phyloP scores from a whole-genome alignment of 2,888 invertebrate genomes.

The Caenorhabditis auriculariae region DNA sequence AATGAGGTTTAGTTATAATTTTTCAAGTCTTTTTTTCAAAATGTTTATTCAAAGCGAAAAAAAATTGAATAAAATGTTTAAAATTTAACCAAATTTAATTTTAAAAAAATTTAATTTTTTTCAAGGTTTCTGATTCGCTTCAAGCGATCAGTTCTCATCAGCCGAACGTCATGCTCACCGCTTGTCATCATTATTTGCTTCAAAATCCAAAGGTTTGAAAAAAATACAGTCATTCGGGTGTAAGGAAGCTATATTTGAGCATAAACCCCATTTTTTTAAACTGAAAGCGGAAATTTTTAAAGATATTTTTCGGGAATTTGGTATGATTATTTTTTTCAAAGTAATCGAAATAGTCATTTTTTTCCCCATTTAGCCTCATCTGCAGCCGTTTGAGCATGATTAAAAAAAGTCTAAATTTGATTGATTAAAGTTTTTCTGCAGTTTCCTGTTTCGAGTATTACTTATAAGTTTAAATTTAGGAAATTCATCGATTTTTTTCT shows the following conservation, averaged over 20 bases:
- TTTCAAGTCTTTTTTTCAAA: neutral
- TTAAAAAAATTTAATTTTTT: neutral
- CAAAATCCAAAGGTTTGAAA: slow-evolving; percentile 51
- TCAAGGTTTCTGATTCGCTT: slow-evolving; percentile 51
- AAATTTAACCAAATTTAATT: neutral
- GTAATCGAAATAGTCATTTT: too few relatives aligned
- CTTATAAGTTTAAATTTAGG: too few relatives aligned
- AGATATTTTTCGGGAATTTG: neutral
- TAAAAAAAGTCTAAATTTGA: too few relatives aligned
- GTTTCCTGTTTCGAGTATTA: too few relatives aligned
- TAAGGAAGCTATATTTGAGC: neutral
- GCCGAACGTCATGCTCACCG: slow-evolving; percentile 51
- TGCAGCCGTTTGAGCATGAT: too few relatives aligned
- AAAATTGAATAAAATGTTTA: too few relatives aligned
- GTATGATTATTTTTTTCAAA: too few relatives aligned
- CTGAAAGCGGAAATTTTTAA: neutral
- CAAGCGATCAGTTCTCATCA: slow-evolving; percentile 53
- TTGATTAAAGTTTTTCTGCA: too few relatives aligned
- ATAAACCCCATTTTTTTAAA: slow-evolving; percentile 9
- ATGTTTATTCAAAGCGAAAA: neutral
- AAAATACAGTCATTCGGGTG: too few relatives aligned
- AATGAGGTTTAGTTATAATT: slow-evolving; percentile 27
- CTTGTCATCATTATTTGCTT: slow-evolving; percentile 61
- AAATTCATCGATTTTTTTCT: too few relatives aligned
- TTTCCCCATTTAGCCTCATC: too few relatives aligned